These are phyloP conservation scores for Cremastinae sp. DNA, from an alignment of 2,888 invertebrate genomes.

Conservation along the genomic window DNA sequence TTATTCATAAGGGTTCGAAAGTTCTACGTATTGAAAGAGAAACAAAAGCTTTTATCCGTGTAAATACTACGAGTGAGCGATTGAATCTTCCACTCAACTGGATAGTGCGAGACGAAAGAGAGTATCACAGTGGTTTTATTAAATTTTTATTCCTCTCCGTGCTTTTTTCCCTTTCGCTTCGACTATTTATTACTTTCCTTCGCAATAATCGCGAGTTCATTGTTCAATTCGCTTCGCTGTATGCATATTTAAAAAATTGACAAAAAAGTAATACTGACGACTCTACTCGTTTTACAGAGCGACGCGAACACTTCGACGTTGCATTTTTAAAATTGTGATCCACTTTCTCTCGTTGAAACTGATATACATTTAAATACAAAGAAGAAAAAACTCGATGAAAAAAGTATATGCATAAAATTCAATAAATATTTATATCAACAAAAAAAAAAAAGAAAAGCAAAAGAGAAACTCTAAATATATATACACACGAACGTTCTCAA, in stretches of 20 bases:
- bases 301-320: constrained; percentile 19
- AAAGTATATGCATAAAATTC: not conserved
- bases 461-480: constrained; percentile 4
- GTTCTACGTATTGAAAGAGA: not conserved
- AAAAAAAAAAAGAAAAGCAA: not conserved
- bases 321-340: constrained; percentile 18
- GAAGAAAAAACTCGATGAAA: not conserved
- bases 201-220: not conserved
- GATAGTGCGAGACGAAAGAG: constrained; percentile 23
- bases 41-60: constrained; percentile 29
- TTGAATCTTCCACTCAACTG: constrained; percentile 45
- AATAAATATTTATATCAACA: too few relatives aligned
- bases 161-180: constrained; percentile 10
- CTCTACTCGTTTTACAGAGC: constrained; percentile 1
- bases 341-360: constrained; percentile 27
- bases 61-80: constrained; percentile 45
- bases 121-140: constrained; percentile 21
- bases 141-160: constrained; percentile 12
- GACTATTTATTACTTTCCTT: constrained; percentile 6
- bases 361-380: not conserved
- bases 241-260: not conserved
- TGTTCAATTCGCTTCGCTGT: too few relatives aligned
- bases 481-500: not conserved
- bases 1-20: too few relatives aligned
- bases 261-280: constrained; percentile 8